Percentiles rank a stretch among this genome's conserved stretches.
phyloP scores from a whole-genome alignment of 2,888 invertebrate species.

The Agrilus biguttatus region DNA sequence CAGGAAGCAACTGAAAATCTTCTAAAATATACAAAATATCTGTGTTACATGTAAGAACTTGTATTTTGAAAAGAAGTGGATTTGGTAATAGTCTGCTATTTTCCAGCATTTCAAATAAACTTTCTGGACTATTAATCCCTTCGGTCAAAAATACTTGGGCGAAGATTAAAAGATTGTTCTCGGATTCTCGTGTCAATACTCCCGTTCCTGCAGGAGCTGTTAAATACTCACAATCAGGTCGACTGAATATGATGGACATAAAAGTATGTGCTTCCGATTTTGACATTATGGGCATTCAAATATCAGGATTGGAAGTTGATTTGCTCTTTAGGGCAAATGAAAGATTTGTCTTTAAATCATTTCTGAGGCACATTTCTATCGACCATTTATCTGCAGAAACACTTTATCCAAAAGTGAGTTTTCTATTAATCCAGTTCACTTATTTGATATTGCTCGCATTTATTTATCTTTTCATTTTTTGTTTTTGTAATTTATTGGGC shows the following conservation, averaged over 20 bases:
- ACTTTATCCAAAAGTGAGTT: slow-evolving; percentile 53
- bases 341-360: slow-evolving; percentile 55
- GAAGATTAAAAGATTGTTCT: no score
- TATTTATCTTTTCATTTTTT: no score
- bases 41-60: slow-evolving; percentile 42
- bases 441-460: no score
- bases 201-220: slow-evolving; percentile 65
- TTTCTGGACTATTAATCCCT: slow-evolving; percentile 10
- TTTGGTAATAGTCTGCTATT: background rate
- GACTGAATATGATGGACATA: slow-evolving; percentile 44
- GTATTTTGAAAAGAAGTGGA: slow-evolving; percentile 6
- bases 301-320: slow-evolving; percentile 56
- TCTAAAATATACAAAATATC: slow-evolving; percentile 50
- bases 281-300: slow-evolving; percentile 50
- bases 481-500: no score
- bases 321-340: slow-evolving; percentile 66
- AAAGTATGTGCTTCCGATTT: slow-evolving; percentile 57
- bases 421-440: background rate
- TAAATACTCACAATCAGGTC: slow-evolving; percentile 57
- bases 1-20: slow-evolving; percentile 58
- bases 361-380: slow-evolving; percentile 49
- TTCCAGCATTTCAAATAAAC: slow-evolving; percentile 16
- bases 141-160: no score
- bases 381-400: slow-evolving; percentile 62
- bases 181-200: slow-evolving; percentile 27